Evolutionary conservation across 2,888 invertebrate species (phyloP).

Genomic region (Mythimna lalbum): DNA sequence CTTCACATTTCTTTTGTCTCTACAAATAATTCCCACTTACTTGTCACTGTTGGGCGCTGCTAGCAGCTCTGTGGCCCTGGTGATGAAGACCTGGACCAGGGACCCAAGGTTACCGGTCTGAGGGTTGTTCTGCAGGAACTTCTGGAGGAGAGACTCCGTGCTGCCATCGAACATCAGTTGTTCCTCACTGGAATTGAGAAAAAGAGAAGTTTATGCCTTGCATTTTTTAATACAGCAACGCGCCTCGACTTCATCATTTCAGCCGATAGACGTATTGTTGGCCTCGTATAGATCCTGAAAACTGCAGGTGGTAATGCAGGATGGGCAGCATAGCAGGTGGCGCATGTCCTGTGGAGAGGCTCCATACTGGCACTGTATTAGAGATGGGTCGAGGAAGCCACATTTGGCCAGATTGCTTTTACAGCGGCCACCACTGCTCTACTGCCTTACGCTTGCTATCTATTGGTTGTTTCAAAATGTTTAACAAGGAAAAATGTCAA

Average conservation of each 20-base stretch:
- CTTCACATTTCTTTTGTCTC: neutral
- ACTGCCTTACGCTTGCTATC: too few relatives aligned
- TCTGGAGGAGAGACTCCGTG: slow-evolving; percentile 93
- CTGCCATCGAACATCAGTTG: slow-evolving; percentile 95
- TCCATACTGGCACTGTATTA: too few relatives aligned
- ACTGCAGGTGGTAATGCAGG: too few relatives aligned
- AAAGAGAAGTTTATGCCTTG: neutral
- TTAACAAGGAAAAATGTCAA: neutral
- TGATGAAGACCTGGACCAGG: slow-evolving; percentile 96
- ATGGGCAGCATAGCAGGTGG: too few relatives aligned
- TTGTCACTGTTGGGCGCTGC: slow-evolving; percentile 97
- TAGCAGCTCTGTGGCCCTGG: slow-evolving; percentile 95
- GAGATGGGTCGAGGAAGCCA: too few relatives aligned
- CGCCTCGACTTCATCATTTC: too few relatives aligned
- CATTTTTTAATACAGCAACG: neutral
- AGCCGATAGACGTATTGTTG: too few relatives aligned
- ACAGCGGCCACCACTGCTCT: too few relatives aligned
- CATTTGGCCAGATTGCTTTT: too few relatives aligned
- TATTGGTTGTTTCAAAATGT: too few relatives aligned
- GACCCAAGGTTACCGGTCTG: slow-evolving; percentile 97
- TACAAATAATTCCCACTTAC: slow-evolving; percentile 88
- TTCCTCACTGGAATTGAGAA: slow-evolving; percentile 91
- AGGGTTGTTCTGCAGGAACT: slow-evolving; percentile 95
- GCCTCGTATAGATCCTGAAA: too few relatives aligned
- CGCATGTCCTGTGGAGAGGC: too few relatives aligned